These are phyloP conservation scores for Epizoanthus illoricatus DNA, from an alignment of 92 coral and sea anemone species.

Conservation along the genomic window DNA sequence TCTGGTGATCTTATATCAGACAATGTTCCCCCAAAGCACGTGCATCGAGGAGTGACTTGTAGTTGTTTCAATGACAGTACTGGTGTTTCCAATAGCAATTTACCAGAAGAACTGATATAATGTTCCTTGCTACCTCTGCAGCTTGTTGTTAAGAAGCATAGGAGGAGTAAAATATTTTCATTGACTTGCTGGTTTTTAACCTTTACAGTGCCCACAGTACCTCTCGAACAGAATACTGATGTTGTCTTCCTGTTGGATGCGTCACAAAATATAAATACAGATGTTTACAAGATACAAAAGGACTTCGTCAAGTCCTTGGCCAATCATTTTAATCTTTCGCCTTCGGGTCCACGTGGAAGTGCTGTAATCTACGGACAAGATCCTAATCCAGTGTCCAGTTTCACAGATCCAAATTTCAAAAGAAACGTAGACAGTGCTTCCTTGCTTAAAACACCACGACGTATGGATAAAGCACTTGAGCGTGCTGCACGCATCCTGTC, in stretches of 20 bases:
- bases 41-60: too few relatives aligned
- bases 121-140: not conserved
- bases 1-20: too few relatives aligned
- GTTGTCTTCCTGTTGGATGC: conserved; percentile 57
- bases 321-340: conserved; percentile 28
- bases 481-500: conserved; percentile 25
- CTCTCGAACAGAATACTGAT: conserved; percentile 35
- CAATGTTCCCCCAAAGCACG: too few relatives aligned
- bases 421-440: conserved; percentile 22
- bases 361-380: conserved; percentile 37
- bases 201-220: conserved; percentile 24
- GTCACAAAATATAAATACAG: conserved; percentile 40
- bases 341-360: conserved; percentile 31
- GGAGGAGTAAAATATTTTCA: not conserved
- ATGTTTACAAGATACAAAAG: conserved; percentile 39
- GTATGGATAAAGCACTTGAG: conserved; percentile 35
- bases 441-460: conserved; percentile 20
- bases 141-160: not conserved
- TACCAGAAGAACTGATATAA: too few relatives aligned
- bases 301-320: conserved; percentile 53
- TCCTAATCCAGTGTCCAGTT: conserved; percentile 18
- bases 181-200: not conserved
- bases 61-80: too few relatives aligned
- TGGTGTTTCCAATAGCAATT: too few relatives aligned
- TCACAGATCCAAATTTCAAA: conserved; percentile 25